These are phyloP conservation scores for Pseudonaja textilis DNA, from an alignment of 2,113 vertebrate species.

Conservation along the genomic window DNA sequence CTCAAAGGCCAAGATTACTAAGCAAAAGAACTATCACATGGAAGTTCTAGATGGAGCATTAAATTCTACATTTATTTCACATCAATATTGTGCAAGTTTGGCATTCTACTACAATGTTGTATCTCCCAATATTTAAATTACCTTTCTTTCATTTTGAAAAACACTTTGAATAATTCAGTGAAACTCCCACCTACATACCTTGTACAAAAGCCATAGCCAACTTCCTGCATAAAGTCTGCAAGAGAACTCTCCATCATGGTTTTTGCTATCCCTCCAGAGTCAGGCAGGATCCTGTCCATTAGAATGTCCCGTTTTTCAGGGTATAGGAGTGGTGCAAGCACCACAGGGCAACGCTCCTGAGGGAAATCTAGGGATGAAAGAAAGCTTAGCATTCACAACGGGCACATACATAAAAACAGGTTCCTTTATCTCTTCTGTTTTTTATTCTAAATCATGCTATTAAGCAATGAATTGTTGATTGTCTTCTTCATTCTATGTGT, in stretches of 20 bases:
- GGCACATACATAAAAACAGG: not conserved
- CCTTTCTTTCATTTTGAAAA: not conserved
- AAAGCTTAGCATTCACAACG: not conserved
- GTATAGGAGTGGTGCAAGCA: slow-evolving; percentile 99
- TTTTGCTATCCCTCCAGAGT: slow-evolving; percentile 98
- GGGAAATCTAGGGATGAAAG: slow-evolving; percentile 86
- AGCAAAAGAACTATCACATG: not conserved
- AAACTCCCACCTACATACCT: slow-evolving; percentile 75
- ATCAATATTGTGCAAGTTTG: not conserved
- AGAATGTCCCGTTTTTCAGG: slow-evolving; percentile 99
- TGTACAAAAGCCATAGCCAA: slow-evolving; percentile 98
- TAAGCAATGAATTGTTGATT: not conserved
- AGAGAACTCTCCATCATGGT: slow-evolving; percentile 99
- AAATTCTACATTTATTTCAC: not conserved
- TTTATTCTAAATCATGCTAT: not conserved
- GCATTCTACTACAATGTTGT: not conserved
- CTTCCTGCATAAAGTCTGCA: slow-evolving; percentile 99
- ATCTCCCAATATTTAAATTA: not conserved
- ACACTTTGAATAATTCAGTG: not conserved
- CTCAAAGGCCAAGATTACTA: not conserved
- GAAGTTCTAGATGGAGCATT: not conserved
- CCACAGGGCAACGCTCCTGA: slow-evolving; percentile 98
- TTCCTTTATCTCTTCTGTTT: not conserved
- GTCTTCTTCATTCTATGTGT: not conserved
- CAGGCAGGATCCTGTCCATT: slow-evolving; percentile 99